Evolutionary conservation across 2,888 invertebrate species (phyloP).

Genomic region (Archips xylosteana): DNA sequence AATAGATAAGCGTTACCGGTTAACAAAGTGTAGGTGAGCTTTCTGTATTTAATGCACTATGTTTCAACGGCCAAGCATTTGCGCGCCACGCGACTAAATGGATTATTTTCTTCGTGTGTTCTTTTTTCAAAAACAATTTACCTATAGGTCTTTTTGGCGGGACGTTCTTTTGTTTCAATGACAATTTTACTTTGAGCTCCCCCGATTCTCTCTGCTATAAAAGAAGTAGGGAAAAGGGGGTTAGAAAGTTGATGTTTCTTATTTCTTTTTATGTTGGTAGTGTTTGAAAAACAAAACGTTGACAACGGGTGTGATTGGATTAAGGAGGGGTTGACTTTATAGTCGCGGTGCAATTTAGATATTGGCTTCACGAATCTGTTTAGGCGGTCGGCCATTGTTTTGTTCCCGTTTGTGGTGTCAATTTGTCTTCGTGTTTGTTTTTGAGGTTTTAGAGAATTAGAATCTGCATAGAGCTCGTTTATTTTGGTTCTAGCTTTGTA

Average conservation of each 20-base stretch:
- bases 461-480: neutral
- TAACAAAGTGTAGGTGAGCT: neutral
- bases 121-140: conserved; percentile 74
- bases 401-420: conserved; percentile 71
- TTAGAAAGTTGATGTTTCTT: conserved; percentile 39
- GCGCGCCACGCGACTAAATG: conserved; percentile 82
- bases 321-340: conserved; percentile 84
- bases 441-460: conserved; percentile 34
- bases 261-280: conserved; percentile 62
- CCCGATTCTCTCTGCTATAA: conserved; percentile 44
- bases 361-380: conserved; percentile 83
- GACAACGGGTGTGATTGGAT: conserved; percentile 84
- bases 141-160: conserved; percentile 54
- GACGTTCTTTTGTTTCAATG: conserved; percentile 55
- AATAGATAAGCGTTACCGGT: too few species aligned
- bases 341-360: conserved; percentile 81
- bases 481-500: neutral
- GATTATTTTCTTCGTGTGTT: conserved; percentile 83
- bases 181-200: conserved; percentile 60
- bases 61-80: conserved; percentile 55
- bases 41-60: conserved; percentile 24
- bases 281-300: conserved; percentile 80
- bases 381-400: conserved; percentile 63
- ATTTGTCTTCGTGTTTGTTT: conserved; percentile 59
- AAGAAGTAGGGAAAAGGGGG: neutral